Conservation (phyloP, 2,888 invertebrate species). For the Lepeophtheirus nordmannii region DNA sequence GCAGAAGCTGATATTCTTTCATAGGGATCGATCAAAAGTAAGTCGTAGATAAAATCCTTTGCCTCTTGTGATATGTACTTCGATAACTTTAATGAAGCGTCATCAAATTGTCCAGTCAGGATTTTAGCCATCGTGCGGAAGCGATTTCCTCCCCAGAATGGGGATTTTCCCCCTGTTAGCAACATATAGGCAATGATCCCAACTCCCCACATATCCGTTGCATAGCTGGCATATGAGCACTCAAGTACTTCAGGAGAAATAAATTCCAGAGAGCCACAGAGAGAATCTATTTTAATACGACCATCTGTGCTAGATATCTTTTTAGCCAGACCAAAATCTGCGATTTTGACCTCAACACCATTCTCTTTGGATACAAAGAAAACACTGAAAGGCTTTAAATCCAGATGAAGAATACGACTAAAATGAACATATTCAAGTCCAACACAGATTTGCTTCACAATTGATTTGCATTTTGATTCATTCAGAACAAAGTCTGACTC, state of each 20-base stretch:
- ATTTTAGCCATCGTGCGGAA: constrained; percentile 11
- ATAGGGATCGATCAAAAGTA: neutral
- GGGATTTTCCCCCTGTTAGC: constrained; percentile 9
- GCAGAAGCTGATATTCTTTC: constrained; percentile 10
- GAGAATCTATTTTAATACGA: neutral
- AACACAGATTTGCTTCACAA: constrained; percentile 8
- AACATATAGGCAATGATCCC: constrained; percentile 20
- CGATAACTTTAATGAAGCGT: neutral
- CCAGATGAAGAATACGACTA: constrained; percentile 1
- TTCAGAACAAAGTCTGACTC: constrained; percentile 10
- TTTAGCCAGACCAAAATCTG: neutral
- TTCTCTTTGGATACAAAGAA: neutral
- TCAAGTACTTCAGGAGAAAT: constrained; percentile 7
- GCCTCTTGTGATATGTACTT: constrained; percentile 7
- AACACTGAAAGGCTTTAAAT: constrained; percentile 12
- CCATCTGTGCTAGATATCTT: neutral
- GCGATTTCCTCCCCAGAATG: constrained; percentile 18
- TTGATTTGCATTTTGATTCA: constrained; percentile 19
- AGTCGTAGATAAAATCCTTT: constrained; percentile 15
- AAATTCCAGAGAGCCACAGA: constrained; percentile 8
- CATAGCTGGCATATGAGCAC: neutral
- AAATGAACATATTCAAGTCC: constrained; percentile 4
- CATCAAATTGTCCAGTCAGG: neutral
- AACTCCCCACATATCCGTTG: constrained; percentile 18
- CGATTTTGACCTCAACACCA: neutral